These are phyloP conservation scores for Antheraea mylitta DNA, from an alignment of 1,140 invertebrate species.

Conservation along the genomic window DNA sequence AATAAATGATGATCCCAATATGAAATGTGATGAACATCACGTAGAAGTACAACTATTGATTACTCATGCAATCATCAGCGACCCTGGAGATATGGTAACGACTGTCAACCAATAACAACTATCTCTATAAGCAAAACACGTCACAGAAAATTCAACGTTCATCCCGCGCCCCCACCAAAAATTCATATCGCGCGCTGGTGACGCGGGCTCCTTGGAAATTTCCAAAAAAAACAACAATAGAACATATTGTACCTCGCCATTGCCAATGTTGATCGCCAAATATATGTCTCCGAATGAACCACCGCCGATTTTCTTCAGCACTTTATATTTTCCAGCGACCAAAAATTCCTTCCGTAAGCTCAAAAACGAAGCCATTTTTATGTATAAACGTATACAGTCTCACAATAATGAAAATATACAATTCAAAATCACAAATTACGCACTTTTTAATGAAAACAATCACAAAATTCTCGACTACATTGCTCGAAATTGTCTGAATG, in stretches of 20 bases:
- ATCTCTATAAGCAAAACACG: slow-evolving; percentile 14
- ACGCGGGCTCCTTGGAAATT: slow-evolving; percentile 21
- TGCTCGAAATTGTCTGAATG: slow-evolving; percentile 43
- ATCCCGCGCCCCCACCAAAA: slow-evolving; percentile 23
- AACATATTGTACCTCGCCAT: slow-evolving; percentile 88
- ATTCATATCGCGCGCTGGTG: slow-evolving; percentile 15
- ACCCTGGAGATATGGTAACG: slow-evolving; percentile 22
- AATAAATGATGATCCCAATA: neutral
- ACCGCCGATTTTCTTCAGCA: slow-evolving; percentile 97
- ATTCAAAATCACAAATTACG: slow-evolving; percentile 38
- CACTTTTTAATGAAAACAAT: slow-evolving; percentile 43
- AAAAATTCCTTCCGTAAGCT: slow-evolving; percentile 32
- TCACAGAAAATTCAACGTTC: slow-evolving; percentile 32
- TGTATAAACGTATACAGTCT: slow-evolving; percentile 24
- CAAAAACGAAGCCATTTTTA: slow-evolving; percentile 37
- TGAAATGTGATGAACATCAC: neutral
- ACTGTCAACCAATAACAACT: slow-evolving; percentile 13
- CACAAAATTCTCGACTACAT: slow-evolving; percentile 46
- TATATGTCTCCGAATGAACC: slow-evolving; percentile 99
- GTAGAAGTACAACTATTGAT: slow-evolving; percentile 11
- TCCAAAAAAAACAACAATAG: slow-evolving; percentile 17
- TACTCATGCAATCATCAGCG: slow-evolving; percentile 22
- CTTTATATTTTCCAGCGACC: slow-evolving; percentile 94
- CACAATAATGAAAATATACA: slow-evolving; percentile 24
- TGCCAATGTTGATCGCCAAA: slow-evolving; percentile 96